Base-by-base conservation (phyloP, 2,797 vertebrate species). In the Danio kyathit region DNA sequence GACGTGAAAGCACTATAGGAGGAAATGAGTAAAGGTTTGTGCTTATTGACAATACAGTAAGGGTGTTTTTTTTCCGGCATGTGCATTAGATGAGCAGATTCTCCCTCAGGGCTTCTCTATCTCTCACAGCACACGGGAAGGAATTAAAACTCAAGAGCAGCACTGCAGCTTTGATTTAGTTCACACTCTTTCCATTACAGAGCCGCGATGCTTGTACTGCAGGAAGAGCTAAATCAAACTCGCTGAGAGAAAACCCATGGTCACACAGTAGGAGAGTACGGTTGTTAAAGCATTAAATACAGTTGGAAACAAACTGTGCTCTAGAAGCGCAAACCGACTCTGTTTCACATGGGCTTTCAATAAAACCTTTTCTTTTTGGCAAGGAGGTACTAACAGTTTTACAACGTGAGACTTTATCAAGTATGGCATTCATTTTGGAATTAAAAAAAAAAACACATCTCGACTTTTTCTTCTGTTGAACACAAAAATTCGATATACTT, bases 131-230 rank as follows among this genome's bases (percentile, higher is more conserved):
- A 29, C 46, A 70, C 48, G 76, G 74, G 69, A 51, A 74, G 56
- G 72, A 80, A 82, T 80, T 85, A 85, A 54, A 85, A 54, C 46
- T 48, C 66, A 82, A 74, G 80, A 46, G 65, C 40, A 71, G 5
- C 38, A 57, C 19, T 61, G 72, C 49, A 46, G 51, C 54, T 79
- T 76, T 82, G 72, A 85, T 82, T 85, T 80, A 85, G 73, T 69
- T 65, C 60, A 75, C 17, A 67, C 73, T 57, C 7, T 21, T 49
- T 80, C 12, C 54, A 73, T 80, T 80, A 74, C 83, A 71, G 67
- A 66, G 49, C 21, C 7, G 14, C 52, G 41, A 77, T 52, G 64
- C 41, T 79, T 46, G 63, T 49, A 44, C 60, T 76, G 40, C 0
- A 41, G 52, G 46, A 41, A 8, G 10, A 16, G 12, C 70, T 66